phyloP scores from a whole-genome alignment of 2,888 invertebrate genomes.

The Epinotia bilunana region DNA sequence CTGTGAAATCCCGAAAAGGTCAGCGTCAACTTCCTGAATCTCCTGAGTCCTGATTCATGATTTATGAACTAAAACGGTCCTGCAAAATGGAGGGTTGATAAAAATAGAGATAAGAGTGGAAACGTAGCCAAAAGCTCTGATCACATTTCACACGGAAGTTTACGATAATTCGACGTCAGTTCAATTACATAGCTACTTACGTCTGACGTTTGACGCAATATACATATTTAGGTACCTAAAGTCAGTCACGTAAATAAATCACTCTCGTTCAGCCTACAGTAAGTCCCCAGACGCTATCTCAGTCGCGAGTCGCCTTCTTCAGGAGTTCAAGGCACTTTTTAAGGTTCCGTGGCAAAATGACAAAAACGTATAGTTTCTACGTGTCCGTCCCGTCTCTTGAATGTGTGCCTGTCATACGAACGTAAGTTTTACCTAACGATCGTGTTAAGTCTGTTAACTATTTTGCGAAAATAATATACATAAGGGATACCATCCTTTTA shows the following conservation, averaged over 20 bases:
- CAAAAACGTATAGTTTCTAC: no score
- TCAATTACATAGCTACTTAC: constrained; percentile 1
- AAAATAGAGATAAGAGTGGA: constrained; percentile 13
- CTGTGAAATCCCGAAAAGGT: constrained; percentile 30
- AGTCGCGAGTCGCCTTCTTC: no score
- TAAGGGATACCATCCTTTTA: no score
- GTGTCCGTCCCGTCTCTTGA: no score
- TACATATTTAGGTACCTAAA: not conserved
- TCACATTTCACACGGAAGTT: constrained; percentile 13
- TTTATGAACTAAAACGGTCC: constrained; percentile 31
- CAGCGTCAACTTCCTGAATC: constrained; percentile 29
- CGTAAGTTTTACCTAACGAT: no score
- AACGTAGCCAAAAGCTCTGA: constrained; percentile 1
- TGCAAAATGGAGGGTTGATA: constrained; percentile 28
- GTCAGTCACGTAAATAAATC: not conserved
- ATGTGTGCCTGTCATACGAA: no score
- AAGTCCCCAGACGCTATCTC: no score
- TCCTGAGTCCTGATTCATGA: constrained; percentile 35
- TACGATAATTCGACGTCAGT: constrained; percentile 15
- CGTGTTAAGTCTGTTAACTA: no score
- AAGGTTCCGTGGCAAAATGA: no score
- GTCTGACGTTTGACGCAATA: constrained; percentile 19
- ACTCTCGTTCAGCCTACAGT: no score
- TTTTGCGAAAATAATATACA: no score
- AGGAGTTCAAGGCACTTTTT: no score